These are phyloP conservation scores for Tetrax tetrax DNA, from an alignment of 2,113 vertebrate species.

Conservation along the genomic window DNA sequence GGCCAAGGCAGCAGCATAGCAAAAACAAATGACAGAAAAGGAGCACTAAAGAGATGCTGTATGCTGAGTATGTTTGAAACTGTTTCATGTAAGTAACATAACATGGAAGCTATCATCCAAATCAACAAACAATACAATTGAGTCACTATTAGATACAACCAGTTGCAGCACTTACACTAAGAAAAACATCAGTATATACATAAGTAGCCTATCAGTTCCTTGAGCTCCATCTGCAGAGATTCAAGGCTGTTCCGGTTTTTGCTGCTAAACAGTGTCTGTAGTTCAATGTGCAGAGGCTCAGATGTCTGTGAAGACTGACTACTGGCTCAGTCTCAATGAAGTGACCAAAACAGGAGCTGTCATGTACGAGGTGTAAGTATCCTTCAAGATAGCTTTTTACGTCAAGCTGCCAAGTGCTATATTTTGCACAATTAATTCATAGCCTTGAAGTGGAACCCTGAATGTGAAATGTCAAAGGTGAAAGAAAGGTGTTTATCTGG, in stretches of 20 bases:
- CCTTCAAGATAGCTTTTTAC: neutral
- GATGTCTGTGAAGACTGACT: too few relatives aligned
- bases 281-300: neutral
- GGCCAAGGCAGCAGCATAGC: neutral
- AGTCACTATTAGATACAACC: neutral
- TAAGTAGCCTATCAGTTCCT: neutral
- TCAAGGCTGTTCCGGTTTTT: neutral
- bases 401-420: neutral
- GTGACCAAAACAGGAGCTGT: neutral
- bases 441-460: neutral
- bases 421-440: neutral
- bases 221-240: neutral
- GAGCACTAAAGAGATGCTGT: neutral
- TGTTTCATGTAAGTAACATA: neutral
- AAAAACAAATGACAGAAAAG: neutral
- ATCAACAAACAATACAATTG: fast-evolving
- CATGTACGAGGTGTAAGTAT: neutral
- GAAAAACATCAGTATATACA: neutral
- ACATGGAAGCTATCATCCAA: neutral
- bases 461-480: neutral
- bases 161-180: neutral
- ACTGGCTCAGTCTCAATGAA: neutral
- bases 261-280: neutral
- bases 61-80: neutral
- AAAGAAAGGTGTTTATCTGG: neutral